Evolutionary conservation across 1,140 invertebrate species (phyloP), one percentile per base, ranked within the genome.

Genomic region (Nixonia krombeini): DNA sequence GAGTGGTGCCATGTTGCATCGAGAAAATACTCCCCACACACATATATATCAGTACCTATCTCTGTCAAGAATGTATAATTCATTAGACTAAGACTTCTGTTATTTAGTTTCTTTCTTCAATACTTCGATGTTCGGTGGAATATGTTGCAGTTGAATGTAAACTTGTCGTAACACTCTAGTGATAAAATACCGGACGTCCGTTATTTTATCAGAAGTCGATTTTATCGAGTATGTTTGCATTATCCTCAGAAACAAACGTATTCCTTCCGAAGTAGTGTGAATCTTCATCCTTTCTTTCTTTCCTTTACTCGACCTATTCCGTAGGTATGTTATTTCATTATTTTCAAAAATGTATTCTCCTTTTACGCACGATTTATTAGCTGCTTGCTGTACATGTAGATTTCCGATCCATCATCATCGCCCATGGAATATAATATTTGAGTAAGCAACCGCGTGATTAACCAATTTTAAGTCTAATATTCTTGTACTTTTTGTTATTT

Each of bases 331-430:
- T 65, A 76, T 51, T 70, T 74, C 63, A 72, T 80, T 72, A 41
- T 76, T 62, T 44, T 58, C 44, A 23, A 53, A 49, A 74, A 62
- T 73, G 46, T 66, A 61, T 62, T 66, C 57, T 62, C 53, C 46
- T 74, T 74, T 81, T 41, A 66, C 73, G 79, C 79, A 82, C 79
- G 79, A 31, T 63, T 75, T 77, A n/a, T n/a, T n/a, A 78, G 79
- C 67, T 69, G 78, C 74, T 81, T 80, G 72, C 73, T 63, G 50
- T 73, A 52, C 47, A 59, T 66, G 58, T 73, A 63, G 53, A 59
- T 67, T 67, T 29, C 46, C 18, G 56, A 59, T 56, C 53, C 59
- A 66, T 62, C 58, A 59, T 52, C 51, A 64, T 67, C 45, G 42
- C 61, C 59, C 64, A 59, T 71, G 63, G 58, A 45, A 67, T 71